Percentiles rank a stretch among this genome's conserved stretches.
These are phyloP conservation scores for Hippocampus zosterae DNA, from an alignment of 2,113 vertebrate genomes.

Conservation along the genomic window DNA sequence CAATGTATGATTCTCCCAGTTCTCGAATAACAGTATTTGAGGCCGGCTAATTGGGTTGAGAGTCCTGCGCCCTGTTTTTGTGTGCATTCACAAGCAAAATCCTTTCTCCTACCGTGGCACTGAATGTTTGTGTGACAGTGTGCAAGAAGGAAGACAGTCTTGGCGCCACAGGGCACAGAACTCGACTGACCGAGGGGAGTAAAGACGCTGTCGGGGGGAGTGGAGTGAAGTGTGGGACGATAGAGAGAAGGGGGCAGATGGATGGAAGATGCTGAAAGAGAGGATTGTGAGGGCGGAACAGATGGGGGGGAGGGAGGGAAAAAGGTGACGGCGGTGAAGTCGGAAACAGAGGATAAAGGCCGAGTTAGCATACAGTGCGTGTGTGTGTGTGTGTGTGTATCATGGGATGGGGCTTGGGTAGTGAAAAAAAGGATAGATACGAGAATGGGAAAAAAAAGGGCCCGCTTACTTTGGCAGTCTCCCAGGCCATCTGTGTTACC, in stretches of 20 bases:
- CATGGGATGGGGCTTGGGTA: slow-evolving; percentile 18
- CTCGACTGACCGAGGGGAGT: slow-evolving; percentile 44
- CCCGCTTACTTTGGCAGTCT: slow-evolving; percentile 99
- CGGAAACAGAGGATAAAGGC: slow-evolving; percentile 20
- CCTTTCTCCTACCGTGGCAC: slow-evolving; percentile 19
- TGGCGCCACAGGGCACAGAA: slow-evolving; percentile 44
- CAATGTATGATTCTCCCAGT: neutral
- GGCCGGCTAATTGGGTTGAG: slow-evolving; percentile 10
- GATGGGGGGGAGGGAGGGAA: slow-evolving; percentile 43
- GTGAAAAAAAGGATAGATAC: slow-evolving; percentile 57
- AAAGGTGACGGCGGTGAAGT: slow-evolving; percentile 54
- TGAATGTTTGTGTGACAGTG: slow-evolving; percentile 45
- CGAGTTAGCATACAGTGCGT: slow-evolving; percentile 32
- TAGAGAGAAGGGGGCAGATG: slow-evolving; percentile 56
- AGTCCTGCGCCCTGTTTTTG: slow-evolving; percentile 35
- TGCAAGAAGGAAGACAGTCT: slow-evolving; percentile 46
- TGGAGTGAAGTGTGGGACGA: slow-evolving; percentile 38
- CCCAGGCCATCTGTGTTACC: slow-evolving; percentile 98
- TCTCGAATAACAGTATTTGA: neutral
- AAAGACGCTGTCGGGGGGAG: slow-evolving; percentile 49
- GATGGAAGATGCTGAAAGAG: slow-evolving; percentile 58
- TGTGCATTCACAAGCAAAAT: slow-evolving; percentile 28
- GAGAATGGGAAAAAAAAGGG: slow-evolving; percentile 48
- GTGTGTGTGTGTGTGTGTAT: slow-evolving; percentile 2
- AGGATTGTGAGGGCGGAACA: slow-evolving; percentile 57